Base-by-base conservation (phyloP, 2,888 invertebrate genomes). In the Chymomyza amoena region DNA sequence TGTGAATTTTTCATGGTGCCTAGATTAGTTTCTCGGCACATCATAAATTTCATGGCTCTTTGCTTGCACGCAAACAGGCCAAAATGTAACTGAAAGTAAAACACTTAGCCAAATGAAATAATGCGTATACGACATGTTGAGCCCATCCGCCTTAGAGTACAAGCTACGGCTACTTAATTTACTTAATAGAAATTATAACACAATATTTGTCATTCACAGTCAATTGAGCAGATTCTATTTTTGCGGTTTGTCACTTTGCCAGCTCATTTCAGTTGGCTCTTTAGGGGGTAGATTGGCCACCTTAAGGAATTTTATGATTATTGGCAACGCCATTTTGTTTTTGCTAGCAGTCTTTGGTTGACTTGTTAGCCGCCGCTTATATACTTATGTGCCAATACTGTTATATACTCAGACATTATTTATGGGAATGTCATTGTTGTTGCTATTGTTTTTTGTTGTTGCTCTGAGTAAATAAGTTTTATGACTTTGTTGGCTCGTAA, bases 201-300 rank as follows among this genome's bases (percentile, higher is more conserved):
- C 88, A 78, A 86, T 86, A 84, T 84, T 88, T 84, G 84, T 84
- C 84, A 86, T 88, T 84, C 80, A 84, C 88, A 80, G 84, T 76
- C 86, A 79, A 88, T 84, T 84, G 84, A 88, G 83, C 84, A 86
- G 84, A 81, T 78, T 85, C 68, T 18, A 32, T 61, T 61, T 36
- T 59, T 57, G 16, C 28, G 9, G 13, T 15, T 56, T 61, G 54
- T 51, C 45, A 59, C n/a, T 60, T 54, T 60, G 28, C 51, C 25
- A 45, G 32, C 51, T 52, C 16, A 59, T 39, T 54, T 6, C 15
- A 13, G 28, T 45, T 52, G 16, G 39, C 39, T 62, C 39, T 39
- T 28, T 13, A 5, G 28, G 16, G 15, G 5, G 10, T 13, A 16
- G 39, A 20, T 16, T 54, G 6, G 54, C 28, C 45, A 56, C 36